Evolutionary conservation across 2,113 vertebrate genomes (phyloP).

Genomic region (Alligator mississippiensis): DNA sequence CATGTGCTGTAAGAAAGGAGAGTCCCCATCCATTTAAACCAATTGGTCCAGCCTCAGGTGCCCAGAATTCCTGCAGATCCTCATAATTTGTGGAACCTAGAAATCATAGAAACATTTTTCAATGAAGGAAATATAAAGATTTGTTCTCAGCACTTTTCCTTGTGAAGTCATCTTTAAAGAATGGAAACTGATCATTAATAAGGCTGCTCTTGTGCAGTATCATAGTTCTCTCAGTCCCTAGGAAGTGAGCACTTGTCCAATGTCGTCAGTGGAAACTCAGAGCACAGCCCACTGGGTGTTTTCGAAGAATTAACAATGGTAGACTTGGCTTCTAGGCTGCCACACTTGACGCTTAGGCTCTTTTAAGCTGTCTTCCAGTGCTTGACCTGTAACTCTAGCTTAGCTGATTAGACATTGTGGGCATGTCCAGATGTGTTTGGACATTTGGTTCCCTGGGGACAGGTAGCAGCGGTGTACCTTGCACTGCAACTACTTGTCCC

Average conservation of each 20-base stretch:
- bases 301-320: not conserved
- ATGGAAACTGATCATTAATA: not conserved
- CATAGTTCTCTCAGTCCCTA: not conserved
- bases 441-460: too few relatives aligned
- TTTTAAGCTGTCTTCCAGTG: not conserved
- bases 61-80: too few relatives aligned
- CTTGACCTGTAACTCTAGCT: not conserved
- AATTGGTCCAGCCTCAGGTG: too few relatives aligned
- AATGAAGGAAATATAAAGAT: not conserved
- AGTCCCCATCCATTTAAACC: too few relatives aligned
- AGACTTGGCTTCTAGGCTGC: not conserved
- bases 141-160: not conserved
- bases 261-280: too few relatives aligned
- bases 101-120: not conserved
- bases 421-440: too few relatives aligned
- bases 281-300: too few relatives aligned
- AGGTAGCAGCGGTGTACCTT: too few relatives aligned
- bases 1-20: too few relatives aligned
- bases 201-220: not conserved
- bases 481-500: too few relatives aligned
- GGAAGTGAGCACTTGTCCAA: too few relatives aligned
- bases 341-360: not conserved
- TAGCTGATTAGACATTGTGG: not conserved
- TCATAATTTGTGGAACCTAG: too few relatives aligned
- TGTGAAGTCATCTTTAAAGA: not conserved